These are phyloP conservation scores for Alcis repandata DNA, from an alignment of 2,888 invertebrate species.

Conservation along the genomic window DNA sequence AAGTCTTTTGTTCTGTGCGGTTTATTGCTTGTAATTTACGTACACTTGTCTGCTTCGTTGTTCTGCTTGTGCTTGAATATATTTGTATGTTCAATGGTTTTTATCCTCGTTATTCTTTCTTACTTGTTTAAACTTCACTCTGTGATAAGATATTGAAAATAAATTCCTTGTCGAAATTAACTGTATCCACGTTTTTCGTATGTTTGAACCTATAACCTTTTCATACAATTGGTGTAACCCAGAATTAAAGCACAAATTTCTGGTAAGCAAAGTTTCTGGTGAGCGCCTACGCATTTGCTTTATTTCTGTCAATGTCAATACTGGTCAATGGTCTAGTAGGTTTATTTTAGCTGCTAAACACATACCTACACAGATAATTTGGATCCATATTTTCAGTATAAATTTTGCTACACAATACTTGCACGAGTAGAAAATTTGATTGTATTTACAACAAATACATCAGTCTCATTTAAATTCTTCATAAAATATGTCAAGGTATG, in stretches of 20 bases:
- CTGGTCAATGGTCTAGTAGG: not conserved
- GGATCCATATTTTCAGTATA: not conserved
- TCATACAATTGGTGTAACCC: too few relatives aligned
- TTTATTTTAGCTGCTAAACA: not conserved
- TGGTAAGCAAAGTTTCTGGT: too few relatives aligned
- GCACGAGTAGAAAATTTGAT: not conserved
- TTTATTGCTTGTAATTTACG: constrained; percentile 36
- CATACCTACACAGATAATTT: too few relatives aligned
- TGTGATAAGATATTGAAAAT: not conserved
- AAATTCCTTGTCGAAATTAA: not conserved
- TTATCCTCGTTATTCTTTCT: not conserved
- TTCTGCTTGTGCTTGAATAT: not conserved
- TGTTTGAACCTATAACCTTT: constrained; percentile 23
- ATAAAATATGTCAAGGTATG: constrained; percentile 20
- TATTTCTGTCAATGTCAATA: constrained; percentile 10
- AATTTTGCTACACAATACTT: not conserved
- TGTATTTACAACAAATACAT: not conserved
- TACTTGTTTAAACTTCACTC: too few relatives aligned
- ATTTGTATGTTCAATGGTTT: not conserved
- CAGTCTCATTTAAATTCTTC: constrained; percentile 1
- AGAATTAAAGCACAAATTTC: too few relatives aligned
- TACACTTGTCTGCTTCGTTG: not conserved
- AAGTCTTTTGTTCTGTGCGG: constrained; percentile 48
- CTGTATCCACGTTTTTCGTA: not conserved
- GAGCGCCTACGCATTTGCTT: constrained; percentile 8